Evolutionary conservation across 2,797 vertebrate species (phyloP).

Genomic region (Pipistrellus pipistrellus): DNA sequence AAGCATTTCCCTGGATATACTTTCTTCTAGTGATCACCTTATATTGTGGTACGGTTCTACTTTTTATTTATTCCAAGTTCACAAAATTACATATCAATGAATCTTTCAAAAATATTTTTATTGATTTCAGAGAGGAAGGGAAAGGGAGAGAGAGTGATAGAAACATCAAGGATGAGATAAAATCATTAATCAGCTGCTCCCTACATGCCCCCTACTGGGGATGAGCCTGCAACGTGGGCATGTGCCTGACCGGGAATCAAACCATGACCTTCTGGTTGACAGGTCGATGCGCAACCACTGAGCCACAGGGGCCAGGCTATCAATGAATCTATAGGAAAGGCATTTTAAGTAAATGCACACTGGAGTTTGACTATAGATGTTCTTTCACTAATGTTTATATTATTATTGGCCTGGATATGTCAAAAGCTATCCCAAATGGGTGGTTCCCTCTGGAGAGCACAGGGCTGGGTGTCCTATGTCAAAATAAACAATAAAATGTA

Average conservation of each 20-base stretch:
- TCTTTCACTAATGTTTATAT: not conserved
- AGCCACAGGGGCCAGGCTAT: not conserved
- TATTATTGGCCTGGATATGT: conserved; percentile 14
- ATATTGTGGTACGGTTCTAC: not conserved
- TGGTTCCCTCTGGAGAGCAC: not conserved
- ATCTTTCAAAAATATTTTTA: not conserved
- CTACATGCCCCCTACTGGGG: no score
- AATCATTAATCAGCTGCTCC: no score
- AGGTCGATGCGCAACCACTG: no score
- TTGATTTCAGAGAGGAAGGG: no score
- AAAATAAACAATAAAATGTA: conserved; percentile 34
- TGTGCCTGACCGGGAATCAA: no score
- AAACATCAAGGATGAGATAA: no score
- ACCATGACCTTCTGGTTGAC: no score
- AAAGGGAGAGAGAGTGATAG: no score
- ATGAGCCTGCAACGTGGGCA: no score
- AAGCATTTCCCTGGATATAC: not conserved
- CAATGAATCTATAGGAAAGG: conserved; percentile 10
- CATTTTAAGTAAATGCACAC: not conserved
- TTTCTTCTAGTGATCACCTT: not conserved
- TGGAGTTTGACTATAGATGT: not conserved
- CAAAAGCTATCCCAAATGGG: conserved; percentile 10
- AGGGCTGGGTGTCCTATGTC: not conserved
- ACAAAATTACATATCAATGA: not conserved
- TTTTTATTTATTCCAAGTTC: conserved; percentile 56